Conservation (phyloP, 2,113 vertebrate species). For the Phylloscopus trochiloides region DNA sequence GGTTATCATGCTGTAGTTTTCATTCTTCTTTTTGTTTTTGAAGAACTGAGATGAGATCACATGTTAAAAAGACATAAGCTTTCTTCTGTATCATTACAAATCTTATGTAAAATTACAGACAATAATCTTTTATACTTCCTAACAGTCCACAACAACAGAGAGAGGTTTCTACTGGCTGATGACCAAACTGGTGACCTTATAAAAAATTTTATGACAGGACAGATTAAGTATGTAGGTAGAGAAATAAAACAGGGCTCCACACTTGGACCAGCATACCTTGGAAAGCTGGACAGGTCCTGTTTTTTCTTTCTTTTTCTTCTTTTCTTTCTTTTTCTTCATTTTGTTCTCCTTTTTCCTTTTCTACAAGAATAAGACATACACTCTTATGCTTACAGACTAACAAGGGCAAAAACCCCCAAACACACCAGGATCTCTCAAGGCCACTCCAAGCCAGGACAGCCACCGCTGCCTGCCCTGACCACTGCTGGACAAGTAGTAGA, state of each 20-base stretch:
- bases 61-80: not conserved
- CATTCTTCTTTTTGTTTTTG: slow-evolving; percentile 84
- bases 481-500: not conserved
- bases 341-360: slow-evolving; percentile 87
- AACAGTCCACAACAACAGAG: not conserved
- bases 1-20: slow-evolving; percentile 92
- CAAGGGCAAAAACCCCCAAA: not conserved
- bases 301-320: slow-evolving; percentile 79
- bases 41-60: slow-evolving; percentile 77
- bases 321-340: slow-evolving; percentile 85
- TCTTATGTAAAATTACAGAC: not conserved
- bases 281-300: slow-evolving; percentile 87
- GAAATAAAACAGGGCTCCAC: not conserved
- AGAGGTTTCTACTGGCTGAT: not conserved
- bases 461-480: not conserved
- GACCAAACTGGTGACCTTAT: not conserved
- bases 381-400: not conserved
- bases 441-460: not conserved
- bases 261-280: slow-evolving; percentile 72
- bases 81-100: not conserved
- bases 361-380: slow-evolving; percentile 43
- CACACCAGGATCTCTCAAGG: not conserved
- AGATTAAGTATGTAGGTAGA: not conserved
- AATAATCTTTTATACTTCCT: not conserved
- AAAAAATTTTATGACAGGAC: not conserved